Conservation (phyloP, 2,797 vertebrate genomes). For the Gobio occitaniae region DNA sequence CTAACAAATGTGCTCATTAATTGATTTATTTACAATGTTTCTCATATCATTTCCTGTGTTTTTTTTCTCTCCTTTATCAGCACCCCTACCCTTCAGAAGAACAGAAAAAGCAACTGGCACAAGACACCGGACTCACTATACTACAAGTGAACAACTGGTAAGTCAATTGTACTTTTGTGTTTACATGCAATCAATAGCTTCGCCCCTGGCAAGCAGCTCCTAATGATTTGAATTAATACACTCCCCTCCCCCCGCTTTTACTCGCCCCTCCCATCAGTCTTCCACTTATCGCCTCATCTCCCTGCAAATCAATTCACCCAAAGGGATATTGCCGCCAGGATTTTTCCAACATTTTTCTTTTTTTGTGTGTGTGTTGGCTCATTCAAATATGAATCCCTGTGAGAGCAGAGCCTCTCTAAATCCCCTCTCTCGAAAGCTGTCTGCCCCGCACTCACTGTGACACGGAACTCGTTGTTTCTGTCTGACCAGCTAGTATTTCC, state of each 20-base stretch:
- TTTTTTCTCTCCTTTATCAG: slow-evolving; percentile 77
- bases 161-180: slow-evolving; percentile 78
- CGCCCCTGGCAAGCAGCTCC: slow-evolving; percentile 73
- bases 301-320: slow-evolving; percentile 76
- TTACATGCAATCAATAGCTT: slow-evolving; percentile 75
- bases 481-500: slow-evolving; percentile 31
- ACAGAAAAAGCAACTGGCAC: slow-evolving; percentile 99
- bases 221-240: slow-evolving; percentile 81
- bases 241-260: slow-evolving; percentile 62
- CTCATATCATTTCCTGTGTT: slow-evolving; percentile 68
- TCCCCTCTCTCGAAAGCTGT: slow-evolving; percentile 12
- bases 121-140: slow-evolving; percentile 99
- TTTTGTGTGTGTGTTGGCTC: slow-evolving; percentile 50
- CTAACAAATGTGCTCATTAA: slow-evolving; percentile 64
- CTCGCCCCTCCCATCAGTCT: slow-evolving; percentile 58
- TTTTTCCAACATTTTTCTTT: slow-evolving; percentile 69
- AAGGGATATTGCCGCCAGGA: slow-evolving; percentile 74
- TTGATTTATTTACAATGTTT: slow-evolving; percentile 59
- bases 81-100: slow-evolving; percentile 99
- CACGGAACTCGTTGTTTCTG: neutral
- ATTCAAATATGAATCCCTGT: slow-evolving; percentile 68
- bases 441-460: neutral
- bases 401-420: slow-evolving; percentile 62
- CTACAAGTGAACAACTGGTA: slow-evolving; percentile 89
- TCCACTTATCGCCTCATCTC: slow-evolving; percentile 71